Evolutionary conservation across 2,888 invertebrate genomes (phyloP), one percentile per base, ranked within the genome.

Genomic region (Catonia carolina): DNA sequence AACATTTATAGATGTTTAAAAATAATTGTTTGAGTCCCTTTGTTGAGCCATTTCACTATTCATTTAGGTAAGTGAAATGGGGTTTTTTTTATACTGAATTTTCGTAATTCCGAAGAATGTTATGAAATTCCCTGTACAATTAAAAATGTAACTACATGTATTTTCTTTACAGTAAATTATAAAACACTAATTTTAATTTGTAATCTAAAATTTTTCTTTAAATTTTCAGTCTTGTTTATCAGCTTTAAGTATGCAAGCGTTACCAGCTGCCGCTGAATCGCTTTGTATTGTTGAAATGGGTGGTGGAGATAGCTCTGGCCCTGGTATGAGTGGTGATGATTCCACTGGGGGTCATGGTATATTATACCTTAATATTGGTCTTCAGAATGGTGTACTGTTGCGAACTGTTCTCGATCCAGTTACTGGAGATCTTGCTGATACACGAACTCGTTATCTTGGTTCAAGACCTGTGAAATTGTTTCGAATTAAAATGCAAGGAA

Each of bases 201-300:
- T n/a, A n/a, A n/a, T n/a, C n/a, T n/a, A n/a, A n/a, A n/a, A n/a
- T n/a, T n/a, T n/a, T n/a, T n/a, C n/a, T n/a, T 27, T 6, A 27
- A 6, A 27, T 60, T 65, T 67, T 2, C 69, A 86, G 82, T 97
- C 98, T 73, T 98, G 97, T 71, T 74, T 99, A 52, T 86, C 95
- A 0, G 93, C 95, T 1, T 81, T 98, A 55, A 94, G 95, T 47
- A 94, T 96, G 89, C 96, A 98, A 76, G 93, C 93, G 0, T 73
- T 99, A 51, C 99, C 98, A 0, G 94, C 94, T 0, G 87, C 92
- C 15, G 92, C 99, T 0, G 98, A 99, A 73, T 96, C 97, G 0
- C 78, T 99, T 6, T 96, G 97, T 71, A 90, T 99, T 62, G 94
- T 97, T 1, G 97, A 99, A 75, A 88, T 90, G 85, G 88, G 89